phyloP scores from a whole-genome alignment of 2,888 invertebrate genomes.

The Drymonia ruficornis region DNA sequence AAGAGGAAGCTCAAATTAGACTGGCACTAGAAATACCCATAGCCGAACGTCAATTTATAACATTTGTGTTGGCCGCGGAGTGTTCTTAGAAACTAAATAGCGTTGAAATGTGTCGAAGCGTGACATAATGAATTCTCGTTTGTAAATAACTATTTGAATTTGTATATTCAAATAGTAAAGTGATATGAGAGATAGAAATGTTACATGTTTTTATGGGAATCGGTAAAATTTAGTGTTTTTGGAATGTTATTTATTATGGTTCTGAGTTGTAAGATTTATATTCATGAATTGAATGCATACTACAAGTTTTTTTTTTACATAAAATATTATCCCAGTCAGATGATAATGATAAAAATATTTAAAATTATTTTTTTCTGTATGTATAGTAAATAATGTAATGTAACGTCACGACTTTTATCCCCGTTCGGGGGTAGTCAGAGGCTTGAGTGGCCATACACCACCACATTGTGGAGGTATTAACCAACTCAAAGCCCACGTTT shows the following conservation, averaged over 20 bases:
- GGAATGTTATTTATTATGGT: constrained; percentile 20
- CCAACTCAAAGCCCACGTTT: no score
- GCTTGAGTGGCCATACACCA: no score
- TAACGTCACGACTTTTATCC: no score
- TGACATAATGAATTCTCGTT: constrained; percentile 48
- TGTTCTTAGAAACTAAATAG: constrained; percentile 65
- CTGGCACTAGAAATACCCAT: constrained; percentile 48
- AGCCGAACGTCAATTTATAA: constrained; percentile 58
- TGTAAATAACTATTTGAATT: constrained; percentile 29
- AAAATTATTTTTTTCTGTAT: no score
- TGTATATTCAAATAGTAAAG: constrained; percentile 30
- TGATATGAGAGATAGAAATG: constrained; percentile 32
- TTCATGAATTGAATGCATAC: constrained; percentile 11
- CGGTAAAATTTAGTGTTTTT: constrained; percentile 18
- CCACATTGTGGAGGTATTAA: no score
- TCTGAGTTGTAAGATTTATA: constrained; percentile 13
- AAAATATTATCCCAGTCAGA: no score
- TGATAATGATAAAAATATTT: no score
- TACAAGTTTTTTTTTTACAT: not conserved
- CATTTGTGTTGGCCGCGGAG: constrained; percentile 52
- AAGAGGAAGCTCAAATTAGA: constrained; percentile 48
- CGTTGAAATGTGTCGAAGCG: constrained; percentile 51
- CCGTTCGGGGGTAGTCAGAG: no score
- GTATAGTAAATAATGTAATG: no score
- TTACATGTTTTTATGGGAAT: constrained; percentile 17